Evolutionary conservation across 2,797 vertebrate species (phyloP).

Genomic region (Atherinosoma microstoma): DNA sequence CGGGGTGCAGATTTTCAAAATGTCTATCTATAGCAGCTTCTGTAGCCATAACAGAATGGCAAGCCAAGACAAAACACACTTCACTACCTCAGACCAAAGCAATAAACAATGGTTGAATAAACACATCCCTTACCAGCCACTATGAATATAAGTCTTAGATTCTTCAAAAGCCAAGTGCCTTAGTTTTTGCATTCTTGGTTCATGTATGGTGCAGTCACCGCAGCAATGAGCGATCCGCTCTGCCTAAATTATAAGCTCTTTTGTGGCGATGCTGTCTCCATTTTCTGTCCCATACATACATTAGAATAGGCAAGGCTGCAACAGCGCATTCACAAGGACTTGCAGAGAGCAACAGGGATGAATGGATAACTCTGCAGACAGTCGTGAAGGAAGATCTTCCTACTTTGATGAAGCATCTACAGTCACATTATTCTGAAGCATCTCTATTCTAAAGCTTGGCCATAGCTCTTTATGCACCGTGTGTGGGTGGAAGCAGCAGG

Average conservation of each 20-base stretch:
- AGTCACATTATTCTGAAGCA: constrained; percentile 23
- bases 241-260: constrained; percentile 79
- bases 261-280: constrained; percentile 70
- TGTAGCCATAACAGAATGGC: constrained; percentile 81
- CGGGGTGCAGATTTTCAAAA: constrained; percentile 59
- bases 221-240: constrained; percentile 77
- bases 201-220: constrained; percentile 69
- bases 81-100: constrained; percentile 76
- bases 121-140: constrained; percentile 76
- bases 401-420: constrained; percentile 36
- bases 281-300: constrained; percentile 76
- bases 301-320: constrained; percentile 54
- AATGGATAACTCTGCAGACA: constrained; percentile 30
- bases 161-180: constrained; percentile 73
- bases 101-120: constrained; percentile 83
- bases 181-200: constrained; percentile 72
- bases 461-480: constrained; percentile 52
- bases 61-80: constrained; percentile 82
- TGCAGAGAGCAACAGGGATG: constrained; percentile 22
- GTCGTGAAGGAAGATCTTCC: background rate
- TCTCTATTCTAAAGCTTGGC: constrained; percentile 43
- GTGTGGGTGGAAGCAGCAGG: constrained; percentile 57
- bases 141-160: constrained; percentile 73
- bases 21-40: constrained; percentile 75
- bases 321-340: constrained; percentile 29